Conservation (phyloP, 2,113 vertebrate genomes). For the Lampris incognitus region DNA sequence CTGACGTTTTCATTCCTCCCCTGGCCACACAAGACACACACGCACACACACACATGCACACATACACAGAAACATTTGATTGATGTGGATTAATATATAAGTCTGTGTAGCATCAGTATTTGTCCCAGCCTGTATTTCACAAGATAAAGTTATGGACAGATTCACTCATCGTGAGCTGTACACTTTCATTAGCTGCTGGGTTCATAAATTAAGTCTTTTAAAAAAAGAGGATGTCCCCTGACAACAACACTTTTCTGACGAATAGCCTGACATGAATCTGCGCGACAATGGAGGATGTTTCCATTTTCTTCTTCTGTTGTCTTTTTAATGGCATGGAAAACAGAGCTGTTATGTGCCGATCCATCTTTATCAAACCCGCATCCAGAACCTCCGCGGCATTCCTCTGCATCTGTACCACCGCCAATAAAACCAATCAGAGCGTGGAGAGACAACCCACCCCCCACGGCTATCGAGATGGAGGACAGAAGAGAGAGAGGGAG, state of each 20-base stretch:
- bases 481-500: slow-evolving; percentile 29
- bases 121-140: too few species aligned
- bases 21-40: too few species aligned
- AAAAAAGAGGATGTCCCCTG: too few species aligned
- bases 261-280: slow-evolving; percentile 48
- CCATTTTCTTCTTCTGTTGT: slow-evolving; percentile 42
- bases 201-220: too few species aligned
- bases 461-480: slow-evolving; percentile 37
- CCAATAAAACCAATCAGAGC: slow-evolving; percentile 77
- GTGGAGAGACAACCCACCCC: slow-evolving; percentile 38
- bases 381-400: slow-evolving; percentile 55
- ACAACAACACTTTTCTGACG: slow-evolving; percentile 20
- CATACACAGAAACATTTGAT: too few species aligned
- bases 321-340: slow-evolving; percentile 67
- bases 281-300: slow-evolving; percentile 43
- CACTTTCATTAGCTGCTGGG: too few species aligned
- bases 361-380: slow-evolving; percentile 73
- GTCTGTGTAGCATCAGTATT: too few species aligned
- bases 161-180: too few species aligned
- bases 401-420: slow-evolving; percentile 61
- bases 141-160: too few species aligned
- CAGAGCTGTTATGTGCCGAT: slow-evolving; percentile 62
- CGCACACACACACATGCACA: too few species aligned
- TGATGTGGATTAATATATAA: too few species aligned
- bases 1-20: too few species aligned